Evolutionary conservation across 2,888 invertebrate genomes (phyloP), one percentile per base, ranked within the genome.

Genomic region (Leptogaster cylindrica): DNA sequence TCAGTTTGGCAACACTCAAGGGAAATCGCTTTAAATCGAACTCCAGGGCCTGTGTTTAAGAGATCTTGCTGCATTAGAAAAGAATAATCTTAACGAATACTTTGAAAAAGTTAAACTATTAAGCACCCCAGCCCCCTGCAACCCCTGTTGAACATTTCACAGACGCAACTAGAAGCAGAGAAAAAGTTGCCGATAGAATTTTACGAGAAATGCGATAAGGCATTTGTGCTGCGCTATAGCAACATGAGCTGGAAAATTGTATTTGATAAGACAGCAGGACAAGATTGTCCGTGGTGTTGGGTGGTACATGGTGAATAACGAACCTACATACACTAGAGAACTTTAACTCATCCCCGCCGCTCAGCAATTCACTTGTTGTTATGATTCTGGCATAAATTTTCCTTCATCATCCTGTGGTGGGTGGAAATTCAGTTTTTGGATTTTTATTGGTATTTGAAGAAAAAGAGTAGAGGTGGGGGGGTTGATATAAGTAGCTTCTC

Each of bases 171-270:
- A n/a, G n/a, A n/a, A n/a, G n/a, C 36, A 10, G 4, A 14, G 36
- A 36, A 10, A 12, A 14, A 36, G 18, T 31, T 31, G 10, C 28
- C 10, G 33, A 31, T 31, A 52, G 20, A 52, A 28, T 52, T 52
- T 52, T 52, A 52, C 52, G 52, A 52, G 52, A 52, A 52, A 52
- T 52, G 52, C 33, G 52, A 52, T 52, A 52, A 52, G 52, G 20
- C 52, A 33, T 52, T 52, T 33, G n/a, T 20, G 10, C 31, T 18
- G 33, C 10, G 10, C 25, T 6, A 20, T n/a, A 46, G 16, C 33
- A 16, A 52, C 33, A 52, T 33, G 33, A 52, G 52, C 33, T 52
- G 18, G 52, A 52, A 18, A 52, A 52, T 52, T 52, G 52, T 33
- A 52, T 52, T 52, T 52, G 52, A 52, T 52, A 52, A 52, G 27